Base-by-base conservation (phyloP, 1,140 invertebrate species). In the Leptoteleia sp. region DNA sequence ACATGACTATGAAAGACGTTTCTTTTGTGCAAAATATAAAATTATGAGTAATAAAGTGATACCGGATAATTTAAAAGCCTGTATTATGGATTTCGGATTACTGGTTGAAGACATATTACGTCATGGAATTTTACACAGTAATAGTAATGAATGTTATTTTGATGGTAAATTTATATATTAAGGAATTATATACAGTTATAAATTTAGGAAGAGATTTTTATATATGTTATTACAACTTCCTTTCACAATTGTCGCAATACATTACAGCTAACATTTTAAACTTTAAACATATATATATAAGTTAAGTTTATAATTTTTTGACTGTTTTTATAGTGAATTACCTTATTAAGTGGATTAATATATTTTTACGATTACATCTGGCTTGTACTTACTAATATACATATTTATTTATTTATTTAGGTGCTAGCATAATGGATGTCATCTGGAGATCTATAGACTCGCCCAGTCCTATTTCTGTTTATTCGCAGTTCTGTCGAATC, bases 1-100 rank as follows among this genome's bases (percentile, higher is more conserved):
- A 0, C 48, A 62, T 0, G 83, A 86, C 35, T 88, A 88, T 17
- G 64, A 82, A 12, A 82, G 78, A 61, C 72, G 80, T n/a, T 87
- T 82, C 42, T 81, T 81, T 11, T 11, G 8, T 6, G 42, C 70
- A 4, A 76, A 81, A n/a, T 65, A 80, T 7, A 78, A 35, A 38
- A 68, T 79, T 1, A 2, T 65, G 2, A 67, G 38, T 11, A 70
- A 17, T 27, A 7, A 57, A 0, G 27, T 2, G 5, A 42, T 80
- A 16, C 9, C 27, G 11, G 1, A 75, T 25, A 3, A 61, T 3
- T 16, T 68, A 13, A 68, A 57, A n/a, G 3, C 3, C 4, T 37
- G 47, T 5, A 15, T 77, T 1, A 43, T 8, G 1, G 19, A 79
- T 16, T 79, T 80, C 4, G 65, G 25, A 19, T 64, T 81, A 8